Evolutionary conservation across 2,797 vertebrate genomes (phyloP), one percentile per base, ranked within the genome.

Genomic region (Sebastes minor): DNA sequence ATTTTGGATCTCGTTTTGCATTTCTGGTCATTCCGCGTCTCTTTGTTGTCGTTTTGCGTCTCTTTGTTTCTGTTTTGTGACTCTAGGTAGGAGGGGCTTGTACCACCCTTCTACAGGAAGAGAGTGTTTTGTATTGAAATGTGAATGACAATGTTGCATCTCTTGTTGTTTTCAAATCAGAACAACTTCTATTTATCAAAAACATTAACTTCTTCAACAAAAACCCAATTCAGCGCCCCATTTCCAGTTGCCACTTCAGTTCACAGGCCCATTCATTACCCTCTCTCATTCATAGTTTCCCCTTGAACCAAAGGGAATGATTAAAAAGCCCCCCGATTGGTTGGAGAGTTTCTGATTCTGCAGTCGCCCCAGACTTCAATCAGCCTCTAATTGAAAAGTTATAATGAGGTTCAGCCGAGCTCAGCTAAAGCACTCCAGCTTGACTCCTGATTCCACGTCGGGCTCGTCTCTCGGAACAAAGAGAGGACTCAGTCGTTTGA

Each of bases 321-420:
- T 90, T 91, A 81, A 90, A 92, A 83, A 88, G 65, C 55, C 71
- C 74, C 33, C 28, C 22, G 68, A 91, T 76, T 90, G 89, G 88
- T 81, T 85, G 72, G 74, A 83, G 80, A 82, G 80, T 85, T 88
- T 88, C 81, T 85, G 85, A 87, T 83, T 88, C 85, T 84, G 74
- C 75, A 53, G 56, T 74, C 35, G 60, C 30, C 74, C 23, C 84
- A 57, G 87, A 91, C 89, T 93, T 94, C 85, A 92, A 85, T 95
- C 92, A 81, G 76, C 71, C 76, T 68, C 78, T 91, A 93, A 95
- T 91, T 92, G 91, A 94, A 93, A 93, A 89, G 84, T 91, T 91
- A 75, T 92, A 92, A 94, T 87, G 92, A 91, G 85, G 84, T 88
- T 89, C 80, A 91, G 76, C 64, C n/a, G 28, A 78, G 83, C 82